Evolutionary conservation across 2,113 vertebrate genomes (phyloP), one percentile per base, ranked within the genome.

Genomic region (Anguilla rostrata): DNA sequence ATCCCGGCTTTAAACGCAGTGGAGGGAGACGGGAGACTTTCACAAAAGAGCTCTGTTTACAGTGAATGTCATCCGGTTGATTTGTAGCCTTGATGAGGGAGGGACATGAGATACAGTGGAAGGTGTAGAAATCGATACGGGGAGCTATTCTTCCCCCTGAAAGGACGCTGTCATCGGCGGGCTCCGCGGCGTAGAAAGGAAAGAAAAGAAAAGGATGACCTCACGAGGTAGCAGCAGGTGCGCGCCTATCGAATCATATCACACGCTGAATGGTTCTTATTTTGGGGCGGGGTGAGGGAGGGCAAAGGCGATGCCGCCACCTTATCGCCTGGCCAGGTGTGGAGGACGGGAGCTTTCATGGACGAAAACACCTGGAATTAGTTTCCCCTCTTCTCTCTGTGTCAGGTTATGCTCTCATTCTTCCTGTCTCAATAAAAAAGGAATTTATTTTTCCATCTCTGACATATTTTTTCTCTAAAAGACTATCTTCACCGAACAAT

Each of bases 41-140:
- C 18, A 80, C 78, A 80, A 80, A 80, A 80, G 78, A 40, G 78
- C 78, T 22, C 78, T 80, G 78, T 80, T 80, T 39, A 80, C 78
- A 80, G 40, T 39, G 14, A 80, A 80, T 41, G 78, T 80, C 78
- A 41, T 39, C 18, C 26, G 39, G 18, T 22, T 80, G 78, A 80
- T 80, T 80, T 80, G 78, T 80, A 22, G 39, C 40, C 78, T 41
- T 1, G 39, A 34, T 78, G 75, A 41, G 15, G 78, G 39, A 41
- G 78, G 39, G 78, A 29, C 26, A 39, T 18, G 1, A 80, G 39
- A 80, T 41, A 14, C 18, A 22, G 11, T 16, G 15, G 15, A 41
- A 41, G 39, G 78, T 41, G 78, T 29, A 18, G 78, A 80, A 80
- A 80, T 80, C 39, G 78, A 80, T 80, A 80, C 39, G 16, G 78